Conservation (phyloP, 2,888 invertebrate species). For the Linnaemya tessellans region DNA sequence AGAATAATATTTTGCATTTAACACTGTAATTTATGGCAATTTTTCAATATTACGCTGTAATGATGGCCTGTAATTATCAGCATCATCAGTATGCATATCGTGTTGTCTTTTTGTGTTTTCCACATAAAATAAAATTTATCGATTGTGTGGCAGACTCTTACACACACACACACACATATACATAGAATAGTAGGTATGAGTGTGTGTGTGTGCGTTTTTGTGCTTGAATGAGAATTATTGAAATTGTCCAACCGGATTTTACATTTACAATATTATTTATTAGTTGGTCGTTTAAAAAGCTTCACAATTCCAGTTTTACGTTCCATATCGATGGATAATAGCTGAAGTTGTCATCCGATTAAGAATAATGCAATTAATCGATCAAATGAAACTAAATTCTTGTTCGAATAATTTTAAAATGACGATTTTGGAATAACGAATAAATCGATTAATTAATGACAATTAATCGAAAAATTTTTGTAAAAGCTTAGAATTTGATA, state of each 20-base stretch:
- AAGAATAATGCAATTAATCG: no score
- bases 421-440: no score
- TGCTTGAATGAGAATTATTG: not conserved
- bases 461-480: no score
- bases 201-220: not conserved
- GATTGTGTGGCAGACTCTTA: conserved; percentile 6
- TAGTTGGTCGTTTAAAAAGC: not conserved
- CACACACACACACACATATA: no score
- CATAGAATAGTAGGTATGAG: not conserved
- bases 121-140: conserved; percentile 63
- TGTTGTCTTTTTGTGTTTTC: conserved; percentile 40
- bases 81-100: conserved; percentile 63
- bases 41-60: conserved; percentile 68
- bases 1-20: conserved; percentile 58
- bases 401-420: no score
- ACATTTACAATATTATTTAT: conserved; percentile 3
- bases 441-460: no score
- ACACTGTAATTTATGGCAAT: conserved; percentile 70
- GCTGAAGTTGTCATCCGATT: no score
- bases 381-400: no score
- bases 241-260: conserved; percentile 19
- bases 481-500: no score
- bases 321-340: not conserved
- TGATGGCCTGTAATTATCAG: conserved; percentile 70
- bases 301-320: not conserved